Evolutionary conservation across 2,797 vertebrate species (phyloP).

Genomic region (Sciurus vulgaris): DNA sequence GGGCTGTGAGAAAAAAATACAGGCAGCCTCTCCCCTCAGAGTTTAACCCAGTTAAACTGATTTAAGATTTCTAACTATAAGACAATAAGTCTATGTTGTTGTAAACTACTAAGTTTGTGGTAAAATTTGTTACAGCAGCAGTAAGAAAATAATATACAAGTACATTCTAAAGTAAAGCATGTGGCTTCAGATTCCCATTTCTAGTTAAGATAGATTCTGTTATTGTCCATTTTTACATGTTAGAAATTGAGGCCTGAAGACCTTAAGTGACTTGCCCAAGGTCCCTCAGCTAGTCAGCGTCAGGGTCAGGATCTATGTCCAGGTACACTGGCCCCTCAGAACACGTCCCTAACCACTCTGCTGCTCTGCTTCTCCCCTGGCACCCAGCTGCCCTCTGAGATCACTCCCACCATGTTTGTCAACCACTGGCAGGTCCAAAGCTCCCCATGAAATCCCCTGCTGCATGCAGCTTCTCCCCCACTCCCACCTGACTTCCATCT

Average conservation of each 20-base stretch:
- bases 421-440: not conserved
- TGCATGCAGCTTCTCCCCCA: not conserved
- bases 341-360: not conserved
- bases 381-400: not conserved
- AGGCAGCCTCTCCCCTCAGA: not conserved
- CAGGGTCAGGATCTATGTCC: not conserved
- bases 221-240: not conserved
- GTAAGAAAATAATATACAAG: not conserved
- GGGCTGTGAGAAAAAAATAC: not conserved
- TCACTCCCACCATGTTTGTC: not conserved
- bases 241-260: not conserved
- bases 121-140: not conserved
- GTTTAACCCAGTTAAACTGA: not conserved
- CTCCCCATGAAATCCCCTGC: not conserved
- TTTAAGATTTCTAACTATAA: not conserved
- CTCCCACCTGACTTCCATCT: not conserved
- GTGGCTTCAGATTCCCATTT: slow-evolving; percentile 19
- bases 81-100: not conserved
- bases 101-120: not conserved
- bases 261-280: not conserved
- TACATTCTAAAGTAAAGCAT: not conserved
- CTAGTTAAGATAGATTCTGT: not conserved
- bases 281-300: not conserved
- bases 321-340: not conserved
- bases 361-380: not conserved